Conservation (phyloP, 2,113 vertebrate species). For the Oxyura jamaicensis region DNA sequence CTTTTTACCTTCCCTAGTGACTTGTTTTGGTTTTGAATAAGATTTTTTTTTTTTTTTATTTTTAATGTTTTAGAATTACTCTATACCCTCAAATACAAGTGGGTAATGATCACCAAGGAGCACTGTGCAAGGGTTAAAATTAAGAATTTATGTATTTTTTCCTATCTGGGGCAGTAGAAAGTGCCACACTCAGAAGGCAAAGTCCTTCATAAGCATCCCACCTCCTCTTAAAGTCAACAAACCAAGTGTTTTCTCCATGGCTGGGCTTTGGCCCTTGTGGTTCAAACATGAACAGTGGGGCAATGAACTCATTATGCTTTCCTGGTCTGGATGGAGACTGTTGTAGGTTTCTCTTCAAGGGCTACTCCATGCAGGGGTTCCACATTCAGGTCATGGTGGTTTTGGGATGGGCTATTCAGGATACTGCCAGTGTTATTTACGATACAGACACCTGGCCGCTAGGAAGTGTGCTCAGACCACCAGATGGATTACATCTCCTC, state of each 20-base stretch:
- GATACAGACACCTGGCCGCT: not conserved
- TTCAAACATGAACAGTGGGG: not conserved
- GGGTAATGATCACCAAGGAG: not conserved
- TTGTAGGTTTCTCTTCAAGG: not conserved
- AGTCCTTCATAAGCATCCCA: not conserved
- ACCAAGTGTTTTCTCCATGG: not conserved
- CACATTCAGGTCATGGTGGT: not conserved
- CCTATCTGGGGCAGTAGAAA: not conserved
- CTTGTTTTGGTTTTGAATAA: not conserved
- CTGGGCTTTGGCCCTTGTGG: not conserved
- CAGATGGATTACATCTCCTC: not conserved
- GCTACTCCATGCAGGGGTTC: not conserved
- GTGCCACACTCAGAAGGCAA: not conserved
- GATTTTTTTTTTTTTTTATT: not conserved
- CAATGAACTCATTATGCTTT: not conserved
- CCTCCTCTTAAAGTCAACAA: not conserved
- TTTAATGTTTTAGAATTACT: not conserved
- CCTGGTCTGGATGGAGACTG: not conserved
- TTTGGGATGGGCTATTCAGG: not conserved
- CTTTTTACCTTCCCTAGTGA: not conserved
- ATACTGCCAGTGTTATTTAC: not conserved
- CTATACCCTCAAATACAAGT: not conserved
- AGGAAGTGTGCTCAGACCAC: conserved; percentile 43
- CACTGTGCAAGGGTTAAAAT: not conserved
- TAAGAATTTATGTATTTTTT: not conserved